Evolutionary conservation across 2,113 vertebrate species (phyloP).

Genomic region (Kryptolebias marmoratus): DNA sequence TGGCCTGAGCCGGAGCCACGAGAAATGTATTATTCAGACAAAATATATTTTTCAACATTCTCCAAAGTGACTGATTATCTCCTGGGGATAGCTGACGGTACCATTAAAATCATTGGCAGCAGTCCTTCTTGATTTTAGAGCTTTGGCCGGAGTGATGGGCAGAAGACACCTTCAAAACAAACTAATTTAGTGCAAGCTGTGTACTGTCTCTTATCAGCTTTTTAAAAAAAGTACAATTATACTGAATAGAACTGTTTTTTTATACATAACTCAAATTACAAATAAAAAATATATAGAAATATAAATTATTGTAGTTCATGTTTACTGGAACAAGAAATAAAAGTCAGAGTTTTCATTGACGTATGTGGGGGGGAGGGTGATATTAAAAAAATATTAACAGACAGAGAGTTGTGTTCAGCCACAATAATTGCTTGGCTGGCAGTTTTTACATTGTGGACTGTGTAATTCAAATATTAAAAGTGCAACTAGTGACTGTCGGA

Average conservation of each 20-base stretch:
- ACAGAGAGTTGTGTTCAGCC: too few species aligned
- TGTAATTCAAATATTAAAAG: too few species aligned
- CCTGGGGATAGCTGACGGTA: conserved; percentile 13
- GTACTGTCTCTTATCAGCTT: too few species aligned
- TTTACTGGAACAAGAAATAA: neutral
- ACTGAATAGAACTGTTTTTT: too few species aligned
- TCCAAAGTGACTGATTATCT: conserved; percentile 57
- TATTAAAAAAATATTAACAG: too few species aligned
- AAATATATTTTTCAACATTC: conserved; percentile 62
- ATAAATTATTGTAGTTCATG: neutral
- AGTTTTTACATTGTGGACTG: too few species aligned
- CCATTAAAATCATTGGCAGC: conserved; percentile 17
- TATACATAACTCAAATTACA: too few species aligned
- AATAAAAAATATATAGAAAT: neutral
- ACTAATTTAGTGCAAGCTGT: too few species aligned
- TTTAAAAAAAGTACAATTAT: too few species aligned
- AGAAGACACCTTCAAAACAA: conserved; percentile 1
- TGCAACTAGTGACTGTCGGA: too few species aligned
- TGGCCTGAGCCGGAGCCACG: conserved; percentile 45
- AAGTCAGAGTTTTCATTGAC: neutral
- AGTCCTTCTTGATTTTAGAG: conserved; percentile 16
- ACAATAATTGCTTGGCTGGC: too few species aligned
- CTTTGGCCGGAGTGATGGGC: neutral
- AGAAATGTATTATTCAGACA: conserved; percentile 64
- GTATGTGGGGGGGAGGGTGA: neutral